Base-by-base conservation (phyloP, 2,113 vertebrate species). In the Salvelinus sp. region DNA sequence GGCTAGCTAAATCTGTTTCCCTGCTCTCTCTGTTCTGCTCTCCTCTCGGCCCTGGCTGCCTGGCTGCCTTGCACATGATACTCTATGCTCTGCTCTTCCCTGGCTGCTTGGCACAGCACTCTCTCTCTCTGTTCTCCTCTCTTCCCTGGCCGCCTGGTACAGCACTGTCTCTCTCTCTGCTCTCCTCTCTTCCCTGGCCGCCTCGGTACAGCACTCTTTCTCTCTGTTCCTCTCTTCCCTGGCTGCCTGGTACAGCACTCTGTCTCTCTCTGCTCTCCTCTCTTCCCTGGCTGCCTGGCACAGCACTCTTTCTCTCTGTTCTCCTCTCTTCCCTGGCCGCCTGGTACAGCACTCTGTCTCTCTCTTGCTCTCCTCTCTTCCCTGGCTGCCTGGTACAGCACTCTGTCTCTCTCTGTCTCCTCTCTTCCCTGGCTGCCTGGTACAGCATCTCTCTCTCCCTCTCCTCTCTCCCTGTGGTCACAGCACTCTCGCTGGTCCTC, bases 1-100 rank as follows among this genome's bases (percentile, higher is more conserved):
- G 82, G 5, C 47, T 44, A 60, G 79, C 83, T 79, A 87, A 84
- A 90, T 88, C 74, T 79, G 79, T 77, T 86, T 72, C 60, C 78
- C 67, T 77, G 81, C 77, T 77, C 78, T 25, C 57, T 60, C 22
- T 23, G 18, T 4, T 25, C 7, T 18, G 14, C 18, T n/a, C 57
- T 60, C 57, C 18, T 18, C 18, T 20, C 30, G 3, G 30, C 5
- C 30, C 10, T 48, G 13, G 47, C 47, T 22, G 18, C 3, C 58
- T 20, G 18, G 18, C 47, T 22, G 18, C 3, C 58, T 20, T 0
- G 18, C 58, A 18, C 58, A 18, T 1, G 3, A 10, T 2, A 1
- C 54, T 57, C 4, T 57, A 6, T 62, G 16, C 1, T 22, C 18
- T 12, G 9, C 50, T 18, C 50, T 57, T 6, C 25, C 25, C 25